Evolutionary conservation across 2,113 vertebrate genomes (phyloP).

Genomic region (Podarcis cretensis): DNA sequence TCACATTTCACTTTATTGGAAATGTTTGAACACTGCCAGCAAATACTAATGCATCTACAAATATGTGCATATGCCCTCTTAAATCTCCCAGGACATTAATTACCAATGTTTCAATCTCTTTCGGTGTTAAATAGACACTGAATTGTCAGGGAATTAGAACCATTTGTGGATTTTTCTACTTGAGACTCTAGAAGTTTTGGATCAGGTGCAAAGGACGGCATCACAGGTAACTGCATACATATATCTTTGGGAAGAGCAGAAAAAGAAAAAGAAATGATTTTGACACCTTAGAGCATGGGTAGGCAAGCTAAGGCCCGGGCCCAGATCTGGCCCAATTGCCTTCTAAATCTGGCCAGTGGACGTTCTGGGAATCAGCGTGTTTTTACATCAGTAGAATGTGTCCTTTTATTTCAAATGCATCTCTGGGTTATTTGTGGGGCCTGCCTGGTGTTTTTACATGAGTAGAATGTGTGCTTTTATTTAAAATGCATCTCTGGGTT

Average conservation of each 20-base stretch:
- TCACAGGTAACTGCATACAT: background rate
- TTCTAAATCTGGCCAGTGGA: too few relatives aligned
- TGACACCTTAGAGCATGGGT: background rate
- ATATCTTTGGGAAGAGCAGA: background rate
- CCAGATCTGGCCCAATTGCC: too few relatives aligned
- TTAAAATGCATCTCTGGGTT: too few relatives aligned
- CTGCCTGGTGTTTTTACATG: too few relatives aligned
- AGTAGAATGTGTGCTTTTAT: too few relatives aligned
- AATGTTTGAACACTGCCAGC: constrained; percentile 67
- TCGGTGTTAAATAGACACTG: constrained; percentile 54
- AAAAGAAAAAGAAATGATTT: background rate
- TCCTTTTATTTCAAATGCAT: too few relatives aligned
- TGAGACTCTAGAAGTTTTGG: constrained; percentile 33
- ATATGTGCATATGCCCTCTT: constrained; percentile 61
- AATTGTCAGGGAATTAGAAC: constrained; percentile 64
- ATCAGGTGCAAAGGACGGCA: background rate
- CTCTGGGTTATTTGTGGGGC: too few relatives aligned
- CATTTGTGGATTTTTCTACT: constrained; percentile 47
- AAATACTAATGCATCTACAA: constrained; percentile 65
- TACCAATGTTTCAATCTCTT: constrained; percentile 61
- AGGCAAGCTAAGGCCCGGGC: too few relatives aligned
- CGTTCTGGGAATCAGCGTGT: too few relatives aligned
- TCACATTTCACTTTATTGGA: constrained; percentile 66
- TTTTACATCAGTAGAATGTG: too few relatives aligned
- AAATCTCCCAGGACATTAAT: constrained; percentile 62